Evolutionary conservation across 2,888 invertebrate species (phyloP), one percentile per base, ranked within the genome.

Genomic region (Strigamia crassipes): DNA sequence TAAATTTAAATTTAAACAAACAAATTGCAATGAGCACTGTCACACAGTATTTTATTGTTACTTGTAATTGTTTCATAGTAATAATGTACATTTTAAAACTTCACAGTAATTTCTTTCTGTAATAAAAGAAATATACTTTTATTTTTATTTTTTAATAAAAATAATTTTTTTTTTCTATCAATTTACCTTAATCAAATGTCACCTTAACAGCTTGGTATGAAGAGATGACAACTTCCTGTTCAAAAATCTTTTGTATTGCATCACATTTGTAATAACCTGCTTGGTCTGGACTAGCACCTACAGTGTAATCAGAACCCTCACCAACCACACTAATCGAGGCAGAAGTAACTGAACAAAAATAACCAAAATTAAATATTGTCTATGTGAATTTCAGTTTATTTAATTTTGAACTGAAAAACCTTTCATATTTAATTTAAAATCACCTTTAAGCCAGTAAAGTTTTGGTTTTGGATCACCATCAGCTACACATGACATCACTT

Each of bases 181-280:
- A 15, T n/a, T n/a, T 46, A 46, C 46, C 46, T 46, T 15, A 13
- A 13, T 46, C 56, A 18, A 51, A 51, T n/a, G 56, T 8, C 18
- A 56, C 56, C n/a, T 18, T 56, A 56, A 56, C 56, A 18, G 56
- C 56, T 18, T 18, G 21, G 5, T n/a, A 18, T 56, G 56, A 56
- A 56, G 56, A 56, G 1, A 56, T 56, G n/a, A 56, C 56, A 56
- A 56, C 56, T n/a, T 56, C 56, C 56, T 56, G 56, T 18, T 56
- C 0, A 4, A 56, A 56, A 18, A 56, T 18, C 18, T n/a, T 21
- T 18, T 56, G 56, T 4, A 56, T 21, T 56, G 56, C 56, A 21
- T 56, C 56, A 56, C 56, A 56, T 18, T 56, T 56, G 56, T 56
- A 56, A 56, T 18, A 9, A 4, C 56, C 56, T 18, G 21, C 56